Conservation (phyloP, 2,113 vertebrate genomes). For the Phylloscopus trochiloides region DNA sequence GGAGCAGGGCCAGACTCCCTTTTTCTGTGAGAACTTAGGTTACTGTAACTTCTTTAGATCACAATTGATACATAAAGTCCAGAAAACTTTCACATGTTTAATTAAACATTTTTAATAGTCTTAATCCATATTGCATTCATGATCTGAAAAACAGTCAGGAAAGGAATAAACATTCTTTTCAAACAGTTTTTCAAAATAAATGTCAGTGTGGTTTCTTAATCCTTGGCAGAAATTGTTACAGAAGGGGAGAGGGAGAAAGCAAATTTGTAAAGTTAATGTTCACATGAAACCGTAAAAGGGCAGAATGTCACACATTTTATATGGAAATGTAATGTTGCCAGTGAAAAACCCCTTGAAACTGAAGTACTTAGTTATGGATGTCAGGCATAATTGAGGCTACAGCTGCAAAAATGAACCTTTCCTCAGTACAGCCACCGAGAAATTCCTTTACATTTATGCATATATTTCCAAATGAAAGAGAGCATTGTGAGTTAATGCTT, state of each 20-base stretch:
- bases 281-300: slow-evolving; percentile 11
- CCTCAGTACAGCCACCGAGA: not conserved
- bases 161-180: not conserved
- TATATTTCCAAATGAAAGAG: slow-evolving; percentile 34
- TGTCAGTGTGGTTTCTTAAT: not conserved
- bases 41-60: not conserved
- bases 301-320: slow-evolving; percentile 27
- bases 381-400: slow-evolving; percentile 46
- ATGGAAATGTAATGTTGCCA: not conserved
- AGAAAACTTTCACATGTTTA: not conserved
- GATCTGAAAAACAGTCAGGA: not conserved
- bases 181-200: not conserved
- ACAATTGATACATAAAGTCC: not conserved
- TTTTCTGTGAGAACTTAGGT: not conserved
- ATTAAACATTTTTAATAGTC: not conserved
- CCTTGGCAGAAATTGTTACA: not conserved
- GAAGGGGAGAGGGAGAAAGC: not conserved
- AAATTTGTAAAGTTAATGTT: slow-evolving; percentile 27
- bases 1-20: not conserved
- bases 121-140: not conserved
- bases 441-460: slow-evolving; percentile 58
- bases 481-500: slow-evolving; percentile 41
- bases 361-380: slow-evolving; percentile 5
- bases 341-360: slow-evolving; percentile 31
- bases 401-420: slow-evolving; percentile 44